Percentiles rank a stretch among this genome's conserved stretches.
Evolutionary conservation across 2,888 invertebrate genomes (phyloP).

Genomic region (Frankliniella fusca): DNA sequence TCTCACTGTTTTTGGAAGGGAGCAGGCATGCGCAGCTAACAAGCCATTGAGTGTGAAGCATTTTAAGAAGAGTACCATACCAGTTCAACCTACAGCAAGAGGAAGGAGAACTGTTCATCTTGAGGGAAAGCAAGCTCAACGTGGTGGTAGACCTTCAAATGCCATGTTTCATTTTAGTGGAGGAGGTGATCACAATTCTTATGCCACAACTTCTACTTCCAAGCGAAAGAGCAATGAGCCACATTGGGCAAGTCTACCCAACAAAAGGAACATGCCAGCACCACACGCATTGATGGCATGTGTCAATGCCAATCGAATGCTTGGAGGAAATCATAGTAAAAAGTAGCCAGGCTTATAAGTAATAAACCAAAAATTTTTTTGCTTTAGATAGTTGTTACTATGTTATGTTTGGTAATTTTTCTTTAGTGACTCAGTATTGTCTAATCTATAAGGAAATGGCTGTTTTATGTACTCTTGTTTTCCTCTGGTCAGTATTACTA

Average conservation of each 20-base stretch:
- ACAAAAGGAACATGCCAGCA: background rate
- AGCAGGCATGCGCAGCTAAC: too few relatives aligned
- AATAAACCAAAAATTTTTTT: too few relatives aligned
- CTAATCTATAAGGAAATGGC: too few relatives aligned
- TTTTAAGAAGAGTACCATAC: background rate
- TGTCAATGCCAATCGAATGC: background rate
- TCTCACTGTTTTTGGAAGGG: background rate
- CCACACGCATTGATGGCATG: background rate
- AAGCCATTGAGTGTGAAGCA: background rate
- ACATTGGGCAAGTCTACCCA: background rate
- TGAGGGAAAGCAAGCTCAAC: background rate
- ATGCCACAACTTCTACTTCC: background rate
- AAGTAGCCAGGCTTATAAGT: too few relatives aligned
- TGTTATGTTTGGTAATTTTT: too few relatives aligned
- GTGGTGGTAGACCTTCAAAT: background rate
- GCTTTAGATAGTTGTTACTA: too few relatives aligned
- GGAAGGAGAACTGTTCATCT: background rate
- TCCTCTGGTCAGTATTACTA: too few relatives aligned
- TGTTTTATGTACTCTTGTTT: too few relatives aligned
- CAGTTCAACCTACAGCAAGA: background rate
- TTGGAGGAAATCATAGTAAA: background rate
- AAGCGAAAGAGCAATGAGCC: background rate
- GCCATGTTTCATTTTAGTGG: too few relatives aligned
- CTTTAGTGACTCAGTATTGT: too few relatives aligned
- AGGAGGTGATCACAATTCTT: background rate